Base-by-base conservation (phyloP, 2,113 vertebrate species). In the Epinephelus moara region DNA sequence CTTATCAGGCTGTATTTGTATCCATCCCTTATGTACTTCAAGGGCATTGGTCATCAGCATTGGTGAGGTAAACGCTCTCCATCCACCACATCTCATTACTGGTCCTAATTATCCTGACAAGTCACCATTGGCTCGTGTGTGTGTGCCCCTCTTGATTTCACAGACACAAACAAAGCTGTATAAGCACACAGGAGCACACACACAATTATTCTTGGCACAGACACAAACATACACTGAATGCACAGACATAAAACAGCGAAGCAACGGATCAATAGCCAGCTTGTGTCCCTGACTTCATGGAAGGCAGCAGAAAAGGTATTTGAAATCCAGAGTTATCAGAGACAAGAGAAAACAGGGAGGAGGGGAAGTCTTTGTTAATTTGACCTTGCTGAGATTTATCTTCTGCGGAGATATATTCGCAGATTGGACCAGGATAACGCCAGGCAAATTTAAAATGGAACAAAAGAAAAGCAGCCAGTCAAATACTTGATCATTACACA, bases 91-190 rank as follows among this genome's bases (percentile, higher is more conserved):
- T 93, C 89, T 93, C 85, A 93, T 93, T 93, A 93, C 82, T 80
- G 87, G 71, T 90, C 88, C 90, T 92, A 93, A 93, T 94, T 93
- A 94, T 86, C 85, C 82, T 88, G 85, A 89, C 85, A 86, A 90
- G 90, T 91, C 88, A 91, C 90, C 74, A 69, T 45, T 78, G 81
- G 86, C 79, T 80, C 72, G 75, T 88, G 70, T 67, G 69, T 73
- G 40, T 69, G 55, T 73, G 55, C 19, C 13, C 33, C 18, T 72
- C 50, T 78, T 75, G 59, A 78, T 86, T 82, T 75, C 66, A 55
- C 57, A 66, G 80, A 80, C 86, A 89, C 67, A 89, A 88, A 88
- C 87, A 88, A 89, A 90, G 88, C 77, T 68, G 73, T 70, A 72
- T 23, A 30, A 66, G 79, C 81, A 78, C 70, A 81, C 76, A 69